Percentiles rank a stretch among this genome's conserved stretches.
These are phyloP conservation scores for Atrichornis clamosus DNA, from an alignment of 2,113 vertebrate species.

Conservation along the genomic window DNA sequence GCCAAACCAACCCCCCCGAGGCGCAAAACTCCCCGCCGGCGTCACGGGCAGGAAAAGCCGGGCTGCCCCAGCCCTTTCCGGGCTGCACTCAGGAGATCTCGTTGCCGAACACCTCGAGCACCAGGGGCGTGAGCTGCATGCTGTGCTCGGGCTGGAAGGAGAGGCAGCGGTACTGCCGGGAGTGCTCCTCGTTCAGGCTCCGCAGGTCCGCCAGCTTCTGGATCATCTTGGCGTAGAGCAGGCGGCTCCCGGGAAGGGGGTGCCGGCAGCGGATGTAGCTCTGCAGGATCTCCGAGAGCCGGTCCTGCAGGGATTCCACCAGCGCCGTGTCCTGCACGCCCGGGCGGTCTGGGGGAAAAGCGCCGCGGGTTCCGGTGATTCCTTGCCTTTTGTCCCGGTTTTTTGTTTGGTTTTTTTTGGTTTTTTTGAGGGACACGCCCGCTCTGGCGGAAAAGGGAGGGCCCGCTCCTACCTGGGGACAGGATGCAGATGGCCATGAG, in stretches of 20 bases:
- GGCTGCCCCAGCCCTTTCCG: background rate
- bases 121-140: slow-evolving; percentile 94
- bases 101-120: slow-evolving; percentile 93
- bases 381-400: too few relatives aligned
- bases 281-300: slow-evolving; percentile 88
- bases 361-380: too few relatives aligned
- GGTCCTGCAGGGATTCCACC: slow-evolving; percentile 90
- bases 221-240: slow-evolving; percentile 97
- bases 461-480: slow-evolving; percentile 83
- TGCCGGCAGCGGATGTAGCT: slow-evolving; percentile 91
- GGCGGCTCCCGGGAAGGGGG: slow-evolving; percentile 77
- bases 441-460: too few relatives aligned
- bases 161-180: slow-evolving; percentile 92
- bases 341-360: slow-evolving; percentile 70
- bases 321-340: slow-evolving; percentile 86
- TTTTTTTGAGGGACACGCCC: too few relatives aligned
- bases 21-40: too few relatives aligned
- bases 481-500: slow-evolving; percentile 98
- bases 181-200: slow-evolving; percentile 96
- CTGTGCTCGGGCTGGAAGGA: slow-evolving; percentile 91
- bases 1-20: background rate
- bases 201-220: slow-evolving; percentile 95
- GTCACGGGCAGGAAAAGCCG: too few relatives aligned
- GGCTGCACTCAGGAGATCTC: slow-evolving; percentile 82
- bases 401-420: background rate